phyloP scores from a whole-genome alignment of 2,888 invertebrate species.

The Coleophora deauratella region DNA sequence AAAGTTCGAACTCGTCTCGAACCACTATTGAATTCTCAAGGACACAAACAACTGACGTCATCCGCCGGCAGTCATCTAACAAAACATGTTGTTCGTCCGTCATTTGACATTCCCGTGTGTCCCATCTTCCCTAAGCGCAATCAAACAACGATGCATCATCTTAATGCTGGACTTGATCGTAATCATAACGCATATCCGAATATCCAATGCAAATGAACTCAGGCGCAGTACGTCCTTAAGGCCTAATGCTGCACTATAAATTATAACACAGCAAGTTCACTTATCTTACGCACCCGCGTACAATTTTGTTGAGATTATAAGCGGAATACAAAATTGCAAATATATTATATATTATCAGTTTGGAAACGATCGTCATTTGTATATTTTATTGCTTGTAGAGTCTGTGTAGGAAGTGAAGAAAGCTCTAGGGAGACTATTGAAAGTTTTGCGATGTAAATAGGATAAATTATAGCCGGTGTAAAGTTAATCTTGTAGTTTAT shows the following conservation, averaged over 20 bases:
- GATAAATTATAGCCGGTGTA: too few species aligned
- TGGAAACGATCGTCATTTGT: conserved; percentile 15
- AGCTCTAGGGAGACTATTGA: too few species aligned
- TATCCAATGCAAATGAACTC: conserved; percentile 68
- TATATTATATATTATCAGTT: conserved; percentile 35
- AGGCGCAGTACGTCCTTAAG: conserved; percentile 39
- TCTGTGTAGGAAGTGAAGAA: conserved; percentile 16
- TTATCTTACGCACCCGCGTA: conserved; percentile 55
- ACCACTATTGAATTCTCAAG: too few species aligned
- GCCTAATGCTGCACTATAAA: conserved; percentile 63
- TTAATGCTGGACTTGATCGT: conserved; percentile 68
- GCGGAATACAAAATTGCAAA: conserved; percentile 58
- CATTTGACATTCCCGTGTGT: too few species aligned
- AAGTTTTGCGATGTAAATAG: too few species aligned
- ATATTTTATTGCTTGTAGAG: conserved; percentile 13
- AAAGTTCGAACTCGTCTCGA: too few species aligned
- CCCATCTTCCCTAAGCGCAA: conserved; percentile 27
- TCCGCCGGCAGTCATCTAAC: too few species aligned
- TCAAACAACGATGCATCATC: conserved; percentile 66
- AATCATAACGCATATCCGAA: conserved; percentile 65
- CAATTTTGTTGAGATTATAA: conserved; percentile 64
- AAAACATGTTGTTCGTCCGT: too few species aligned
- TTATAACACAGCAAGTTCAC: conserved; percentile 51
- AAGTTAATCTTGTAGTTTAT: too few species aligned
- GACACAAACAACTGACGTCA: too few species aligned